Percentiles rank a stretch among this genome's conserved stretches.
phyloP scores from a whole-genome alignment of 92 coral and sea anemone genomes.

The Virgularia gustaviana region DNA sequence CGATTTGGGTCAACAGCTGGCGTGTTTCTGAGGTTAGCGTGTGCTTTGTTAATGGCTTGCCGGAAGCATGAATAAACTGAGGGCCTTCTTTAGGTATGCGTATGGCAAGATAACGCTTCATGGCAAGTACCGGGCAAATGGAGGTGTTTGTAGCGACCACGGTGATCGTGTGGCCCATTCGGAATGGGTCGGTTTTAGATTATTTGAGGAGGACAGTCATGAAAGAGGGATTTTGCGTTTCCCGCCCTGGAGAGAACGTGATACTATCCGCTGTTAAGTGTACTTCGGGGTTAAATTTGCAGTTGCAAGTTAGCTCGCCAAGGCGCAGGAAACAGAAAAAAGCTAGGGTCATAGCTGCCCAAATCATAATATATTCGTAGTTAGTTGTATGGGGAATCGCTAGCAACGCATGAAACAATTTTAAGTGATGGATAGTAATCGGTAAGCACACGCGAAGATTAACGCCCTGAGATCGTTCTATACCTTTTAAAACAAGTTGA shows the following conservation, averaged over 20 bases:
- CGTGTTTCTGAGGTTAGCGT: slow-evolving; percentile 25
- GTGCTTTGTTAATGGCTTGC: slow-evolving; percentile 10
- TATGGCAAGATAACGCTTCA: slow-evolving; percentile 11
- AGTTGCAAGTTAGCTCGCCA: slow-evolving; percentile 47
- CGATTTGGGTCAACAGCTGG: slow-evolving; percentile 11
- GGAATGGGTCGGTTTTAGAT: slow-evolving; percentile 46
- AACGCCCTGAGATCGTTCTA: slow-evolving; percentile 41
- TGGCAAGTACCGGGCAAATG: slow-evolving; percentile 32
- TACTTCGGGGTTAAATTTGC: background rate
- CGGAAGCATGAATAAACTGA: slow-evolving; percentile 1
- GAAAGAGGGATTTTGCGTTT: no score
- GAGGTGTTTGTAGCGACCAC: slow-evolving; percentile 15
- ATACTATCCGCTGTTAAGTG: slow-evolving; percentile 36
- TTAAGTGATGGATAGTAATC: slow-evolving; percentile 34
- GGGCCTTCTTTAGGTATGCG: slow-evolving; percentile 4
- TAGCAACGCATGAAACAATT: slow-evolving; percentile 10
- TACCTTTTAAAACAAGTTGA: slow-evolving; percentile 34
- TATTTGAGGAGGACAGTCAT: slow-evolving; percentile 25
- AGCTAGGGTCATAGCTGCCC: slow-evolving; percentile 46
- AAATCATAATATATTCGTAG: slow-evolving; percentile 21
- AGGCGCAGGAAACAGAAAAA: slow-evolving; percentile 46
- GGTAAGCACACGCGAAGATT: slow-evolving; percentile 29
- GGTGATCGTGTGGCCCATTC: slow-evolving; percentile 31
- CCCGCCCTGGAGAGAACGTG: slow-evolving; percentile 25
- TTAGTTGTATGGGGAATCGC: no score